phyloP scores from a whole-genome alignment of 2,797 vertebrate species.

The Hylomyscus alleni region DNA sequence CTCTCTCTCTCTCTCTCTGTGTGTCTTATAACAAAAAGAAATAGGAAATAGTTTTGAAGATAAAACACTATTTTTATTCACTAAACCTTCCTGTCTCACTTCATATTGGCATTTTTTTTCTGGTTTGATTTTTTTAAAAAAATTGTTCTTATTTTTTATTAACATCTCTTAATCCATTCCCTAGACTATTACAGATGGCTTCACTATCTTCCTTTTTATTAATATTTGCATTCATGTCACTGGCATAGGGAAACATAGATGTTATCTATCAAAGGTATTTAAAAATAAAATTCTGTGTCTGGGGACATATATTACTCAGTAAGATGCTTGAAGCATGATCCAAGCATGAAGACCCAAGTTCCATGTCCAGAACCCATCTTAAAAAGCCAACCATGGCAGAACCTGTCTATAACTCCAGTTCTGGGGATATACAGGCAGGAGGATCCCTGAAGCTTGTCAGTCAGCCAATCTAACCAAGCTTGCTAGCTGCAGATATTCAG shows the following conservation, averaged over 20 bases:
- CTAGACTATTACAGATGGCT: neutral
- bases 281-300: neutral
- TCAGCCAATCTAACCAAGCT: neutral
- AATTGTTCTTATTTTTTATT: conserved; percentile 18
- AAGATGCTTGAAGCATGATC: neutral
- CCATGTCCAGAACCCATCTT: neutral
- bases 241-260: conserved; percentile 3
- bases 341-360: neutral
- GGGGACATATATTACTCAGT: neutral
- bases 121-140: conserved; percentile 6
- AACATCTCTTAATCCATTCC: neutral
- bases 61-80: conserved; percentile 37
- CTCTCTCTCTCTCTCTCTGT: neutral
- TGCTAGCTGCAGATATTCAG: neutral
- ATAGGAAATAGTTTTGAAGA: conserved; percentile 4
- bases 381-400: neutral
- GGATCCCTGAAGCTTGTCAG: neutral
- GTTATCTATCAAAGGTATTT: conserved; percentile 27
- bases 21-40: neutral
- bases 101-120: conserved; percentile 60
- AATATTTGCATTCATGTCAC: neutral
- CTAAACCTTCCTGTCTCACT: neutral
- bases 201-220: neutral
- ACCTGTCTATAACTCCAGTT: neutral
- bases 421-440: neutral